Evolutionary conservation across 2,888 invertebrate genomes (phyloP).

Genomic region (Drosophila helvetica): DNA sequence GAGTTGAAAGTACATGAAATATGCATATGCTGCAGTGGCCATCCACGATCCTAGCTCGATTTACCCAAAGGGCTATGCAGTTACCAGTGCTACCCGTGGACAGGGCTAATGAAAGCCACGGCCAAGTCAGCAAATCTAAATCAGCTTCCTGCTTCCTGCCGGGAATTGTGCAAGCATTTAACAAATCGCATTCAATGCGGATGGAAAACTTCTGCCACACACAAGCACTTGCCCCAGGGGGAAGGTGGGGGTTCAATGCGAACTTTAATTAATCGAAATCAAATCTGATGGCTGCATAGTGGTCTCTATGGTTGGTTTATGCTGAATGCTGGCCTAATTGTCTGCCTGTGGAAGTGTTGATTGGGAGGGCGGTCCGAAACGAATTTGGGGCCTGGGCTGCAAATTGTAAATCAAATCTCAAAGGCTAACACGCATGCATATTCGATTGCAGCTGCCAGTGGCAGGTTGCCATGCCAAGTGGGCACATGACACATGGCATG

Average conservation of each 20-base stretch:
- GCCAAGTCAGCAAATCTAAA: constrained; percentile 65
- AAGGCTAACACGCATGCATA: constrained; percentile 29
- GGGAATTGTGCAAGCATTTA: constrained; percentile 28
- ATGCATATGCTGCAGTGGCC: constrained; percentile 45
- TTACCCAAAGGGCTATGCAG: constrained; percentile 23
- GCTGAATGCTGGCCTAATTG: not conserved
- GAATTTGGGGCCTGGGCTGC: not conserved
- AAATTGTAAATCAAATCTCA: constrained; percentile 40
- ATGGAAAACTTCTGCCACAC: constrained; percentile 8
- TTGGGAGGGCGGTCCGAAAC: not conserved
- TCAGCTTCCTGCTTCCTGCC: constrained; percentile 46
- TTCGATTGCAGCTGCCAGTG: constrained; percentile 47
- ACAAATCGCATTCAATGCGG: constrained; percentile 50
- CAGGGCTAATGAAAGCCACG: constrained; percentile 60
- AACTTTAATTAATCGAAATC: constrained; percentile 6
- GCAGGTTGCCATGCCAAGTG: constrained; percentile 19
- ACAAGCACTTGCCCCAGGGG: not conserved
- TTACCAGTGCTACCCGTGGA: constrained; percentile 15
- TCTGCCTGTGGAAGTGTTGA: too few species aligned
- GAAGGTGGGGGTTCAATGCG: not conserved
- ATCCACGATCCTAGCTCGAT: constrained; percentile 4
- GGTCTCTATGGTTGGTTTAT: not conserved
- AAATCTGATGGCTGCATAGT: not conserved
- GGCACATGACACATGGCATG: not conserved
- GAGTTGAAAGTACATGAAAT: constrained; percentile 40